These are phyloP conservation scores for Zaprionus taronus DNA, from an alignment of 1,140 invertebrate species.

Conservation along the genomic window DNA sequence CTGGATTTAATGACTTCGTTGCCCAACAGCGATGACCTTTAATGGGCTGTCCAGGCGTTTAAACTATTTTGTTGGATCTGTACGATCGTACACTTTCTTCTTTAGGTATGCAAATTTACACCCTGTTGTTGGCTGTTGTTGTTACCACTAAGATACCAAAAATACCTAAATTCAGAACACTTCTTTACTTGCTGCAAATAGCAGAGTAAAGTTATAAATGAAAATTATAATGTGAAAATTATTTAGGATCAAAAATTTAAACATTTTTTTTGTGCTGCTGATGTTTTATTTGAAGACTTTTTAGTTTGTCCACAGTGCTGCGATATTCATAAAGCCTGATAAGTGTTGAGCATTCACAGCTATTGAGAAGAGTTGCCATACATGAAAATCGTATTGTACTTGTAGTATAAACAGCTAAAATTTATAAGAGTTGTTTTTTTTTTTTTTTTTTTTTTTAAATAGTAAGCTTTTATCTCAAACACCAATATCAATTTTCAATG, in stretches of 20 bases:
- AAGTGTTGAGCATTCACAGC: no score
- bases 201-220: not conserved
- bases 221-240: not conserved
- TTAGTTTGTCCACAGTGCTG: no score
- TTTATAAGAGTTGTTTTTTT: no score
- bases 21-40: constrained; percentile 26
- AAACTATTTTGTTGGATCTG: constrained; percentile 23
- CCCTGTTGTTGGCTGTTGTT: constrained; percentile 4
- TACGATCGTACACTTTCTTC: constrained; percentile 22
- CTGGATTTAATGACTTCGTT: not conserved
- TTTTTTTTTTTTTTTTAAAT: no score
- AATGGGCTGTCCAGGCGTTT: constrained; percentile 2
- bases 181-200: not conserved
- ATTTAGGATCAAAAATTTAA: not conserved
- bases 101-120: constrained; percentile 13
- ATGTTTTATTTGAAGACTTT: no score
- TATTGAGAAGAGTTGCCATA: no score
- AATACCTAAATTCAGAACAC: not conserved
- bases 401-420: no score
- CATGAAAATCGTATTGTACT: no score
- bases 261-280: no score
- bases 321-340: no score
- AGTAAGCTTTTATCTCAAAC: not conserved
- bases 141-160: not conserved
- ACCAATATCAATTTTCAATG: not conserved